Evolutionary conservation across 2,888 invertebrate genomes (phyloP).

Genomic region (Hyalella azteca): DNA sequence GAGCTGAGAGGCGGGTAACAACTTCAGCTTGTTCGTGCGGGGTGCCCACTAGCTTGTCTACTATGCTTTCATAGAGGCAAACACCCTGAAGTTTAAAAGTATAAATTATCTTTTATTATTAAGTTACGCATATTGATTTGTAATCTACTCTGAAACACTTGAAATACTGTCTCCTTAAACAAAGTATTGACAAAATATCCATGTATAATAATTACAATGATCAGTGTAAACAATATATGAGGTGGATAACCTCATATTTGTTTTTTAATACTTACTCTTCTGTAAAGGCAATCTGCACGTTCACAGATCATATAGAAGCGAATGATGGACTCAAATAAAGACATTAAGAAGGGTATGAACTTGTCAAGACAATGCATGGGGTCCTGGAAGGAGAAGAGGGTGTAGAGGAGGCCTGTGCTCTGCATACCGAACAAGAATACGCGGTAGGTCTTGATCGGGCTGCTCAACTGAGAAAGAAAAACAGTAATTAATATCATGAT

Average conservation of each 20-base stretch:
- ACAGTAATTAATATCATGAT: too few relatives aligned
- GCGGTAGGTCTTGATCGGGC: constrained; percentile 16
- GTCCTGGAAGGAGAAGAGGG: neutral
- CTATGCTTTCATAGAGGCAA: neutral
- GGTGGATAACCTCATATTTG: too few relatives aligned
- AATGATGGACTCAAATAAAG: neutral
- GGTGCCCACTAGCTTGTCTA: neutral
- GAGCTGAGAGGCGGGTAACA: neutral
- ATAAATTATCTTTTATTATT: too few relatives aligned
- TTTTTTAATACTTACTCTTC: neutral
- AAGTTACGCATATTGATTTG: too few relatives aligned
- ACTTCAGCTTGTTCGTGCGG: neutral
- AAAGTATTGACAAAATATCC: too few relatives aligned
- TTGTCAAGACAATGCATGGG: neutral
- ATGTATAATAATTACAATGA: too few relatives aligned
- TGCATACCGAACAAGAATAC: constrained; percentile 14
- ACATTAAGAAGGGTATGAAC: neutral
- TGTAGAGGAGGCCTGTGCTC: constrained; percentile 10
- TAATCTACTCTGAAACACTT: too few relatives aligned
- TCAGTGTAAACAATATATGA: too few relatives aligned
- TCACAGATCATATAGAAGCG: constrained; percentile 23
- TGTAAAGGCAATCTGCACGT: neutral
- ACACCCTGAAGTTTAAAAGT: too few relatives aligned
- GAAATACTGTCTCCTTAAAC: too few relatives aligned
- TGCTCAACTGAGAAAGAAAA: neutral